Evolutionary conservation across 2,888 invertebrate species (phyloP).

Genomic region (Monoplex corrugatus): DNA sequence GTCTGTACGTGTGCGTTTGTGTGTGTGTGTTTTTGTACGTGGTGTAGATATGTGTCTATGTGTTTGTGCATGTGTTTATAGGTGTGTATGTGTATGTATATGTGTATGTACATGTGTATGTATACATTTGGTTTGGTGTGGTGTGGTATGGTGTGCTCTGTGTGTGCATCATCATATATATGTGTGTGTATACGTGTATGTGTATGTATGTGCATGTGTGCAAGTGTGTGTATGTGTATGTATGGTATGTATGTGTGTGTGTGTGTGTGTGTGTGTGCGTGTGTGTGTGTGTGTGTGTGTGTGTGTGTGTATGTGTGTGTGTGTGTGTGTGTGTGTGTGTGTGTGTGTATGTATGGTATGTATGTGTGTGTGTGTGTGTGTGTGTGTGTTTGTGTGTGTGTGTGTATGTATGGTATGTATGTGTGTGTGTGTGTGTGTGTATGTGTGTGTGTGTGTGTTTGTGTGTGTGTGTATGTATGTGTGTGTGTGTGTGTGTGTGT

Average conservation of each 20-base stretch:
- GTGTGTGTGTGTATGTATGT: no score
- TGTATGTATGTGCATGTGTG: not conserved
- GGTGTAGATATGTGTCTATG: not conserved
- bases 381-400: constrained; percentile 13
- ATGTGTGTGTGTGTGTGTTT: no score
- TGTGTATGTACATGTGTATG: no score
- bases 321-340: no score
- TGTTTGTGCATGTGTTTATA: not conserved
- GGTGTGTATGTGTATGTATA: not conserved
- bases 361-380: not conserved
- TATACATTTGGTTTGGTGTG: not conserved
- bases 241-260: not conserved
- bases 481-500: not conserved
- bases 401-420: not conserved
- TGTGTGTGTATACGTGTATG: no score
- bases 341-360: not conserved
- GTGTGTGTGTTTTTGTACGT: not conserved
- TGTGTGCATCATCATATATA: not conserved
- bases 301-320: no score
- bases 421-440: no score
- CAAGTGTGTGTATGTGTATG: not conserved
- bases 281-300: not conserved
- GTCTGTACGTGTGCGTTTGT: not conserved
- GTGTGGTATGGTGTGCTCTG: no score
- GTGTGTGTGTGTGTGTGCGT: not conserved